Conservation (phyloP, 1,140 invertebrate genomes). For the Lepidurus packardi region DNA sequence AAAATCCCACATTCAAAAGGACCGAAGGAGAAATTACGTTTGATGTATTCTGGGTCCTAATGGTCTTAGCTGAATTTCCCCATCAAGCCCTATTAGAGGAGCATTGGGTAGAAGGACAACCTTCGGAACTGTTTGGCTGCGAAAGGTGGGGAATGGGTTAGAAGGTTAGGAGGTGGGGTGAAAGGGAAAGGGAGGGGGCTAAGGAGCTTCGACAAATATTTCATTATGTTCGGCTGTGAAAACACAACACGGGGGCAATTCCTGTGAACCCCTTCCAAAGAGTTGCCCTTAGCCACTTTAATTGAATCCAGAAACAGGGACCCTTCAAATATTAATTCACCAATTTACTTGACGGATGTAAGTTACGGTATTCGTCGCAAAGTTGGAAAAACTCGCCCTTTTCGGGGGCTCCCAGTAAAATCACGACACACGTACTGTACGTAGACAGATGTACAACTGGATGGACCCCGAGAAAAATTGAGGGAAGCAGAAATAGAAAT, state of each 20-base stretch:
- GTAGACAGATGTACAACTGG: no score
- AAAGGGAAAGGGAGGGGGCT: no score
- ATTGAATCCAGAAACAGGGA: neutral
- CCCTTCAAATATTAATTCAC: neutral
- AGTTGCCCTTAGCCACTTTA: neutral
- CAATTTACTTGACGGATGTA: constrained; percentile 7
- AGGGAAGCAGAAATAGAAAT: no score
- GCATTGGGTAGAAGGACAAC: neutral
- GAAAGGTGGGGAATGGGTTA: neutral
- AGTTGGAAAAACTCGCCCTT: neutral
- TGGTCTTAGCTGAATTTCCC: constrained; percentile 19
- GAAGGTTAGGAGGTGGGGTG: no score
- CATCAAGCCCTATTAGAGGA: constrained; percentile 19
- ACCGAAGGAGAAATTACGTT: neutral
- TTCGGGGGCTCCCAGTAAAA: no score
- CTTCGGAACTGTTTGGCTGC: neutral
- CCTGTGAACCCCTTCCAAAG: neutral
- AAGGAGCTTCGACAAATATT: no score
- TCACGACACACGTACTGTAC: no score
- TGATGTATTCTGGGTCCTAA: constrained; percentile 17
- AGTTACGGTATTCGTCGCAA: neutral
- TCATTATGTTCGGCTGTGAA: no score
- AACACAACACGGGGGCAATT: no score
- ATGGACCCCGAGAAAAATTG: no score
- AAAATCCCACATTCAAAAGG: neutral